A percentile compares a stretch with the other conserved stretches of the same genome.
Conservation (phyloP, 2,113 vertebrate genomes). For the Hemibagrus wyckioides region DNA sequence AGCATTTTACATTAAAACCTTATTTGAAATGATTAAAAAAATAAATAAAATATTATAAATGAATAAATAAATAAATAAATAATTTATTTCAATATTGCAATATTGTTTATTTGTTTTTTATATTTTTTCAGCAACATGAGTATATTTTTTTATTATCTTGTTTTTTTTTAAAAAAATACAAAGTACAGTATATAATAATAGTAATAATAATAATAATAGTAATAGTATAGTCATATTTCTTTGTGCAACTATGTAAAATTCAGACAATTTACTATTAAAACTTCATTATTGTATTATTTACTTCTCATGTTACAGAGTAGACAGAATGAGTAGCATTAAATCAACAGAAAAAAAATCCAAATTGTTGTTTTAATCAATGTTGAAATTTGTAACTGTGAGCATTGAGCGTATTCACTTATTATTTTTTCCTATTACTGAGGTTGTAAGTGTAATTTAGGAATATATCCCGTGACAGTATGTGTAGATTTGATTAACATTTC, state of each 20-base stretch:
- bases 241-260: not conserved
- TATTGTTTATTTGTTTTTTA: too few relatives aligned
- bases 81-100: too few relatives aligned
- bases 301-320: not conserved
- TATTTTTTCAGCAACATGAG: too few relatives aligned
- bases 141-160: too few relatives aligned
- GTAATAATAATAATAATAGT: not conserved
- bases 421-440: not conserved
- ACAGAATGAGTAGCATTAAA: not conserved
- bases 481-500: not conserved
- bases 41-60: too few relatives aligned
- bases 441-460: not conserved
- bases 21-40: too few relatives aligned
- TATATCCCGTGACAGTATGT: not conserved
- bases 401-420: not conserved
- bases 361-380: not conserved
- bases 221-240: not conserved
- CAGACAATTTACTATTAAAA: not conserved
- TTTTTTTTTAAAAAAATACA: too few relatives aligned
- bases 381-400: not conserved
- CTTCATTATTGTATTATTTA: not conserved
- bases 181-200: too few relatives aligned
- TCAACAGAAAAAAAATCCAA: not conserved
- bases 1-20: too few relatives aligned
- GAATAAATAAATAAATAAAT: too few relatives aligned